Evolutionary conservation across 92 coral and sea anemone species (phyloP).

Genomic region (Phenganax marumi): DNA sequence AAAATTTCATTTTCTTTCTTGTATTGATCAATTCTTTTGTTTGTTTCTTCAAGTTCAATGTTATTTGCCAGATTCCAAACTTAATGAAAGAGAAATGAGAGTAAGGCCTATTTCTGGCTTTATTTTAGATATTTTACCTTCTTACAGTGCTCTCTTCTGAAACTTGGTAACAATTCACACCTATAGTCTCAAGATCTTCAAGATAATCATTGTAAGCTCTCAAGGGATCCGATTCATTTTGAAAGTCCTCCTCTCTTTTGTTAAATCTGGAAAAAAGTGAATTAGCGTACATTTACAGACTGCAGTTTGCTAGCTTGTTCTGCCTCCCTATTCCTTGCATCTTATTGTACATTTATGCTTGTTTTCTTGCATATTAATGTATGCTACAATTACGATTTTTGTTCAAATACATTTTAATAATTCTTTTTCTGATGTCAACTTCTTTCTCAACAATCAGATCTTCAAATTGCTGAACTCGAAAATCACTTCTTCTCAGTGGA

Average conservation of each 20-base stretch:
- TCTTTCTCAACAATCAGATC: slow-evolving; percentile 97
- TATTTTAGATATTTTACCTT: too few relatives aligned
- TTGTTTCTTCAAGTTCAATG: slow-evolving; percentile 87
- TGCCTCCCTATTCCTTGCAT: not conserved
- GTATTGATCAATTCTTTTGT: slow-evolving; percentile 76
- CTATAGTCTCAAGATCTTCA: slow-evolving; percentile 84
- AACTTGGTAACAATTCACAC: slow-evolving; percentile 35
- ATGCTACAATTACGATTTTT: not conserved
- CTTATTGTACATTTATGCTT: not conserved
- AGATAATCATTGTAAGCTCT: slow-evolving; percentile 89
- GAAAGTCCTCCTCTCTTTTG: slow-evolving; percentile 91
- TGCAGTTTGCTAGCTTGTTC: too few relatives aligned
- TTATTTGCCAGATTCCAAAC: slow-evolving; percentile 98
- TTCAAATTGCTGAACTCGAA: slow-evolving; percentile 92
- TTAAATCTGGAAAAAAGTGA: slow-evolving; percentile 62
- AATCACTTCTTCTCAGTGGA: slow-evolving; percentile 89
- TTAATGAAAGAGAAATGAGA: not conserved
- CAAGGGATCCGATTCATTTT: slow-evolving; percentile 63
- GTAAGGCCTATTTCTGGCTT: too few relatives aligned
- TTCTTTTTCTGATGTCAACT: slow-evolving; percentile 87
- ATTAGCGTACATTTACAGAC: too few relatives aligned
- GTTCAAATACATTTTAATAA: slow-evolving; percentile 69
- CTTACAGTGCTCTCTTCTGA: not conserved
- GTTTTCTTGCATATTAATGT: not conserved
- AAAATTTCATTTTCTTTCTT: slow-evolving; percentile 87